phyloP scores from a whole-genome alignment of 1,140 invertebrate genomes.

The Saxidomus purpurata region DNA sequence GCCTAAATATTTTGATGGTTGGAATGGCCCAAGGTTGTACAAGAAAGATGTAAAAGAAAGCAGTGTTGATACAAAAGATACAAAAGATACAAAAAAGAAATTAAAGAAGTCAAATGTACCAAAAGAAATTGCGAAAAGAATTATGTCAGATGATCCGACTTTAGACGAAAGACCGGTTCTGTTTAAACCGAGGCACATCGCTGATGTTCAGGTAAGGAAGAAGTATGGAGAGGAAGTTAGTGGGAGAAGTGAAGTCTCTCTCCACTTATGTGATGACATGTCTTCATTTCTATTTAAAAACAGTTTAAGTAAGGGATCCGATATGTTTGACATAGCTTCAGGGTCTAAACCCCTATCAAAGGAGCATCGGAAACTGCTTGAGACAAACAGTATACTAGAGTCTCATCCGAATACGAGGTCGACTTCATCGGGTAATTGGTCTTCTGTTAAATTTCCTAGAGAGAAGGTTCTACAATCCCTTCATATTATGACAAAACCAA shows the following conservation, averaged over 20 bases:
- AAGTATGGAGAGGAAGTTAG: constrained; percentile 77
- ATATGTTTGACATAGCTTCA: constrained; percentile 29
- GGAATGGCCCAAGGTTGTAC: constrained; percentile 64
- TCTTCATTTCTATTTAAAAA: constrained; percentile 79
- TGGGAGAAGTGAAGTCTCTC: constrained; percentile 76
- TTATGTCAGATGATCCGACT: constrained; percentile 72
- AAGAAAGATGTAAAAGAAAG: constrained; percentile 72
- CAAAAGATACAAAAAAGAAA: constrained; percentile 71
- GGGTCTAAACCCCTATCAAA: constrained; percentile 24
- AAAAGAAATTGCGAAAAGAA: constrained; percentile 74
- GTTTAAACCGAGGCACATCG: constrained; percentile 83
- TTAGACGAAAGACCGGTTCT: constrained; percentile 79
- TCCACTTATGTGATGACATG: constrained; percentile 83
- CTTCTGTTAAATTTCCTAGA: constrained; percentile 68
- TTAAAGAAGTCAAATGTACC: constrained; percentile 76
- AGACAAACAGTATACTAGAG: constrained; percentile 47
- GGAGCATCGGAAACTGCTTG: constrained; percentile 26
- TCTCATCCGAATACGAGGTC: constrained; percentile 51
- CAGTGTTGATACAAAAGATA: constrained; percentile 66
- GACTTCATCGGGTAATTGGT: constrained; percentile 67
- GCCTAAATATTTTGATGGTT: constrained; percentile 80
- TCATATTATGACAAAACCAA: constrained; percentile 72
- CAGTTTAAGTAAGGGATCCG: constrained; percentile 65
- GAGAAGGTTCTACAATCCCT: constrained; percentile 74
- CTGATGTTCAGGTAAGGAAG: constrained; percentile 81